Conservation (phyloP, 2,113 vertebrate genomes). For the Dromiciops gliroides region DNA sequence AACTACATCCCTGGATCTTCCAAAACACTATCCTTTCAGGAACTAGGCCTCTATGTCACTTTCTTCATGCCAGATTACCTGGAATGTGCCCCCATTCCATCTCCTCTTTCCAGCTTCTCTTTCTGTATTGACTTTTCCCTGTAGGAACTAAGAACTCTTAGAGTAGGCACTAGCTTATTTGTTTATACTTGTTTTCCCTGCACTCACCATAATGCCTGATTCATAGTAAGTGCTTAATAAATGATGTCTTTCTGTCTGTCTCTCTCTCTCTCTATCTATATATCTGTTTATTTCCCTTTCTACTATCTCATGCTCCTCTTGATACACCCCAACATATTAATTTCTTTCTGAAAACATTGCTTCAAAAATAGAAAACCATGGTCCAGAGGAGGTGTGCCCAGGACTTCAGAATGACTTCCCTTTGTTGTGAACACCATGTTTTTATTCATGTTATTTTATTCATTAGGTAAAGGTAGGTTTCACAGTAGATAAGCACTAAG, state of each 20-base stretch:
- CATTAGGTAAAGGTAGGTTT: background rate
- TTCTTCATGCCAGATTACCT: background rate
- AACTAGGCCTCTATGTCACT: background rate
- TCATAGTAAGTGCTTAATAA: background rate
- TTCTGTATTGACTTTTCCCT: background rate
- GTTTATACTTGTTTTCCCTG: background rate
- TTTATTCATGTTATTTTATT: background rate
- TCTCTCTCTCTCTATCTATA: background rate
- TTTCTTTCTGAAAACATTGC: background rate
- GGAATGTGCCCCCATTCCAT: background rate
- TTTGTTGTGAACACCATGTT: background rate
- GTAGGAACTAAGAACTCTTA: background rate
- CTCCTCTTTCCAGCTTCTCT: background rate
- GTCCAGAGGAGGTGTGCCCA: background rate
- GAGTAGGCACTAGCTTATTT: background rate
- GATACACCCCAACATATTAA: background rate
- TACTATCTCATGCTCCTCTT: background rate
- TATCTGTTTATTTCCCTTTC: too few species aligned
- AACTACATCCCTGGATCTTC: background rate
- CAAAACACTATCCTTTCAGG: background rate
- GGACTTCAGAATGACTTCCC: background rate
- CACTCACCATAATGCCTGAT: background rate
- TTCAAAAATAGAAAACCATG: background rate
- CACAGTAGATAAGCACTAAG: background rate
- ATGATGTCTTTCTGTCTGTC: too few species aligned